phyloP scores from a whole-genome alignment of 2,797 vertebrate species.

The Sebastes jordani region DNA sequence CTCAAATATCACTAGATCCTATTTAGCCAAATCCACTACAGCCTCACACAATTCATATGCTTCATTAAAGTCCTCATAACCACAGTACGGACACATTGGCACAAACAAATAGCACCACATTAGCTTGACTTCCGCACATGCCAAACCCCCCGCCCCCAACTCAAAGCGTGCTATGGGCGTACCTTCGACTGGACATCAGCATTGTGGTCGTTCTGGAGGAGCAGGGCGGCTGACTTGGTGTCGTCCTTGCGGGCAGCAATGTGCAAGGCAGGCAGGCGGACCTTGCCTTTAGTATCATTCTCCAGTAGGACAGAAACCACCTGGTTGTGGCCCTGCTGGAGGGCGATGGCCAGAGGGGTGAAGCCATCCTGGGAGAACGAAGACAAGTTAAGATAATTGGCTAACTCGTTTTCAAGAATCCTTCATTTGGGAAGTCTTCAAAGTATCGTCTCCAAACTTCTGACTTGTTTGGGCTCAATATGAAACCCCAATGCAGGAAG shows the following conservation, averaged over 20 bases:
- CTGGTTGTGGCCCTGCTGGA: slow-evolving; percentile 98
- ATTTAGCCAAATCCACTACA: not conserved
- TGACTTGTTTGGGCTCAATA: not conserved
- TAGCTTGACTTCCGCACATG: slow-evolving; percentile 18
- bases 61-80: not conserved
- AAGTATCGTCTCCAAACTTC: not conserved
- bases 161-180: accelerated
- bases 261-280: slow-evolving; percentile 94
- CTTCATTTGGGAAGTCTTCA: not conserved
- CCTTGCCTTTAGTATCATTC: slow-evolving; percentile 98
- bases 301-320: slow-evolving; percentile 96
- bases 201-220: slow-evolving; percentile 98
- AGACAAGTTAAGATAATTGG: not conserved
- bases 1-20: not conserved
- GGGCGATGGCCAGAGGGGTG: slow-evolving; percentile 95
- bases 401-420: not conserved
- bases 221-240: slow-evolving; percentile 95
- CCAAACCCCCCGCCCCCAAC: not conserved
- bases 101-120: slow-evolving; percentile 28
- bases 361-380: slow-evolving; percentile 89
- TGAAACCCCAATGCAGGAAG: not conserved
- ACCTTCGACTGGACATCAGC: slow-evolving; percentile 99
- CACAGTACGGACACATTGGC: slow-evolving; percentile 6
- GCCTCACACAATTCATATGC: not conserved
- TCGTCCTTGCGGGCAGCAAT: slow-evolving; percentile 98